phyloP scores from a whole-genome alignment of 2,888 invertebrate species.

The Shargacucullia verbasci region DNA sequence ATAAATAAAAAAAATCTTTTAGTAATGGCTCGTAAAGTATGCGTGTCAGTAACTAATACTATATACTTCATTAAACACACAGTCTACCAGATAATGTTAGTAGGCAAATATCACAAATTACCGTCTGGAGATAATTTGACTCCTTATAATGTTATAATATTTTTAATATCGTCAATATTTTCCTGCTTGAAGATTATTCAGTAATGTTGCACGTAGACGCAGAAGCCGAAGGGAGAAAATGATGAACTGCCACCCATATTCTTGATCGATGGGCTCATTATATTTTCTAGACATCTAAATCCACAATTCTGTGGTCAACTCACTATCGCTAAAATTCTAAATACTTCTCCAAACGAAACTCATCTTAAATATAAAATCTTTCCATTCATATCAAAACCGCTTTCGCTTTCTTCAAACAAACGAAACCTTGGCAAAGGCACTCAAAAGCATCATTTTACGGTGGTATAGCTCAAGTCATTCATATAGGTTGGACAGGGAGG shows the following conservation, averaged over 20 bases:
- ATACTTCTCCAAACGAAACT: too few relatives aligned
- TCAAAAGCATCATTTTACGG: constrained; percentile 61
- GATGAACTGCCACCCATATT: too few relatives aligned
- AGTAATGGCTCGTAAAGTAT: not conserved
- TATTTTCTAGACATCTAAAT: too few relatives aligned
- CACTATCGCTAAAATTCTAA: too few relatives aligned
- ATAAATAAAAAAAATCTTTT: not conserved
- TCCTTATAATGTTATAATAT: too few relatives aligned
- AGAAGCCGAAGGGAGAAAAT: too few relatives aligned
- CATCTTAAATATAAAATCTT: constrained; percentile 1
- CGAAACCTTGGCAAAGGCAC: constrained; percentile 56
- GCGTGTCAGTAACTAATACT: constrained; percentile 3
- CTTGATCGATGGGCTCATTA: too few relatives aligned
- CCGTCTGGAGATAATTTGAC: constrained; percentile 15
- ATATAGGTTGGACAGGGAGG: constrained; percentile 68
- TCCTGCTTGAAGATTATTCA: too few relatives aligned
- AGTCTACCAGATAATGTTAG: constrained; percentile 44
- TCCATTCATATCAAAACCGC: constrained; percentile 29
- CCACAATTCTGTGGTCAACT: too few relatives aligned
- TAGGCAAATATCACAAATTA: constrained; percentile 40
- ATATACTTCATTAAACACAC: constrained; percentile 16
- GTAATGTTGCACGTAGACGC: too few relatives aligned
- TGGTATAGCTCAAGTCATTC: constrained; percentile 74
- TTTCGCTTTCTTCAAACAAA: constrained; percentile 31
- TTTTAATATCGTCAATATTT: too few relatives aligned